Evolutionary conservation across 2,797 vertebrate species (phyloP).

Genomic region (Lophotriccus pileatus): DNA sequence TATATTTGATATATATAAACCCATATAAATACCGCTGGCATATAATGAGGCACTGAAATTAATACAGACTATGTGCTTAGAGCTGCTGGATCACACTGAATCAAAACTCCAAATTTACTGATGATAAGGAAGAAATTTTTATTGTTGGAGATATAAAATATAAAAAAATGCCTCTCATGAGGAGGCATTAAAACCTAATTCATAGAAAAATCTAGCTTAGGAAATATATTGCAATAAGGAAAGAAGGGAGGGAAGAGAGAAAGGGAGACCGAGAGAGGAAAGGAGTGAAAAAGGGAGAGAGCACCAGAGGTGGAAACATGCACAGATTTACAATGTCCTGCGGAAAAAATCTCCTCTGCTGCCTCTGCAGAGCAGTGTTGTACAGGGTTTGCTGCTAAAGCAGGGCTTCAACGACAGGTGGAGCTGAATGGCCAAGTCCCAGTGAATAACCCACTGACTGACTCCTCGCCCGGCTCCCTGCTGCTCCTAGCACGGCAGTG

Average conservation of each 20-base stretch:
- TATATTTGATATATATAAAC: constrained; percentile 42
- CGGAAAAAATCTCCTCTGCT: not conserved
- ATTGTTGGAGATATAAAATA: constrained; percentile 39
- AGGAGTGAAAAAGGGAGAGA: not conserved
- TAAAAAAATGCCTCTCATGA: not conserved
- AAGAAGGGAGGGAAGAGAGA: not conserved
- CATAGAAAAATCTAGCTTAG: not conserved
- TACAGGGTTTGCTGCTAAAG: not conserved
- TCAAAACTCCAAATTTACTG: constrained; percentile 35
- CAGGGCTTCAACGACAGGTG: not conserved
- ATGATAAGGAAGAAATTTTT: constrained; percentile 32
- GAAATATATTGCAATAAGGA: not conserved
- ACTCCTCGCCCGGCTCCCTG: fast-evolving
- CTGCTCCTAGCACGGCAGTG: not conserved
- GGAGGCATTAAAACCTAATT: constrained; percentile 36
- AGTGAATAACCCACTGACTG: not conserved
- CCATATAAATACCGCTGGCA: constrained; percentile 5
- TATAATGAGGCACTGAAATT: constrained; percentile 18
- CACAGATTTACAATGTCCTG: not conserved
- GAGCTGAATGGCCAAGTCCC: not conserved
- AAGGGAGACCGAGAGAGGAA: not conserved
- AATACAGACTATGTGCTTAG: constrained; percentile 22
- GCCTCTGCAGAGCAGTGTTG: not conserved
- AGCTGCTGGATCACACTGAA: constrained; percentile 24
- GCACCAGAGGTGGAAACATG: not conserved